Evolutionary conservation across 2,888 invertebrate species (phyloP), one percentile per base, ranked within the genome.

Genomic region (Clanis bilineata): DNA sequence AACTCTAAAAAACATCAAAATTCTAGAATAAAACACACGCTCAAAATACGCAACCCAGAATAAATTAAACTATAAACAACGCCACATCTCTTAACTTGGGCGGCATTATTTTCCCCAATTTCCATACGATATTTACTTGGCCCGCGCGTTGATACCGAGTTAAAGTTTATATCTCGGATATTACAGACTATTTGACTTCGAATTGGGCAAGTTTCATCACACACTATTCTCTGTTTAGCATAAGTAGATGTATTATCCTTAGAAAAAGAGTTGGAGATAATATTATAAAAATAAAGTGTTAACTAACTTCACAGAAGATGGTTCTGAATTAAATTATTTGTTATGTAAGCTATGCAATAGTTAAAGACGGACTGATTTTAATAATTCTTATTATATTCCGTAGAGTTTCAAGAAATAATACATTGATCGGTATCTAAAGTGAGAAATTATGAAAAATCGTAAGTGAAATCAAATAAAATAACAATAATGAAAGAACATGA

Each of bases 101-200:
- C 75, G 74, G 64, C 58, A 66, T 64, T 61, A 59, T 72, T 74
- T 79, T 72, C 65, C 64, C 47, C 71, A 80, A 84, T 86, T 84
- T 85, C 76, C 86, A 85, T 84, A 81, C 71, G 73, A 78, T 51
- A 57, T 57, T 57, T 82, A 77, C 79, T 75, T 75, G 76, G 71
- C 67, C 69, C 68, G 61, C 70, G 72, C 70, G 72, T 68, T 76
- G 73, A 77, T 79, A 78, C 76, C 72, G 70, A 72, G 74, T 77
- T 74, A 70, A 70, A 75, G 78, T 78, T 76, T 72, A 72, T 76
- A 77, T 77, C 74, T 70, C 38, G 62, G 66, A 67, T 76, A 76
- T 79, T 73, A 77, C 77, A 73, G 72, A 65, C 69, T 76, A 77
- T 79, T 79, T 76, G 71, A 77, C 66, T 76, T 71, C 58, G 61